Percentiles rank a stretch among this genome's conserved stretches.
phyloP scores from a whole-genome alignment of 2,113 vertebrate species.

The Felis chaus region DNA sequence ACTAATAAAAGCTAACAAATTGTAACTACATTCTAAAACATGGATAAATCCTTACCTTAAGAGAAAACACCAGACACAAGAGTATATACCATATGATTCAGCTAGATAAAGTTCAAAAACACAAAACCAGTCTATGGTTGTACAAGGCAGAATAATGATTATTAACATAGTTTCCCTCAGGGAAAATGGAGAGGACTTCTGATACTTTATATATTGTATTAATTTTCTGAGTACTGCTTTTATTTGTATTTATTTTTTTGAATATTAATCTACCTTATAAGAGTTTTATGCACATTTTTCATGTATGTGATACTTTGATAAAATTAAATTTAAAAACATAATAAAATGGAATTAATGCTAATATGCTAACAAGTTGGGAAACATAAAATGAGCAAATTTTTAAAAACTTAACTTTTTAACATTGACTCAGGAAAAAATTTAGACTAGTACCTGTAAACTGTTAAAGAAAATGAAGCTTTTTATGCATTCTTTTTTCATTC shows the following conservation, averaged over 20 bases:
- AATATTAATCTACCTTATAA: neutral
- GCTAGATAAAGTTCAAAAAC: neutral
- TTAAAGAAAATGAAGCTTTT: neutral
- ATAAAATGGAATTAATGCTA: neutral
- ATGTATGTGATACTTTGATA: neutral
- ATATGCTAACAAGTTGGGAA: neutral
- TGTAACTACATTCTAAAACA: neutral
- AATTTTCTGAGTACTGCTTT: neutral
- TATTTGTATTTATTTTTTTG: neutral
- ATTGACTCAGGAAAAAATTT: neutral
- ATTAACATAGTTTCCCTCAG: neutral
- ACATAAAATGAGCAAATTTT: neutral
- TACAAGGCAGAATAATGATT: neutral
- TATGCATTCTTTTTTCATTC: neutral
- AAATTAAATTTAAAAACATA: neutral
- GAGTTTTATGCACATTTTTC: neutral
- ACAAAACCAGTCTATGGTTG: neutral
- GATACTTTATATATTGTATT: neutral
- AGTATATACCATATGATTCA: neutral
- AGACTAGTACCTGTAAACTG: neutral
- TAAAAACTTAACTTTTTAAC: neutral
- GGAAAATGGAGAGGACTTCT: neutral
- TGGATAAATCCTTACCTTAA: neutral
- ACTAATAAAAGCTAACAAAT: neutral
- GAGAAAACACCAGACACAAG: neutral